Base-by-base conservation (phyloP, 2,113 vertebrate genomes). In the Eidolon helvum region DNA sequence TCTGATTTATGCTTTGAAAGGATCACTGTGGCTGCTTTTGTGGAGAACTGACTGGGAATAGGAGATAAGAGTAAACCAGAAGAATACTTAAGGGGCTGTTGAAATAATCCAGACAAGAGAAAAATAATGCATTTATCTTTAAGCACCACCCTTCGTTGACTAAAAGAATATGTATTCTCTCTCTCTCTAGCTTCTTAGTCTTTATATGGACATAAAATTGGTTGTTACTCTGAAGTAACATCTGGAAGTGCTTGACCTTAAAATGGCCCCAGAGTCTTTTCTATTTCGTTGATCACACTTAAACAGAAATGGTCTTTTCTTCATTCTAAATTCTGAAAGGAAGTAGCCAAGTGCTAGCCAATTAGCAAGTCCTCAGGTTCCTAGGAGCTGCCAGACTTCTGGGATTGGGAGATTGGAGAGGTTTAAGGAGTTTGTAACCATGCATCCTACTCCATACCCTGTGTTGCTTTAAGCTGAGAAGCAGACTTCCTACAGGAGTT, bases 281-380 rank as follows among this genome's bases (percentile, higher is more conserved):
- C 24, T 94, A 15, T 72, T 74, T 82, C 43, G 40, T 40, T 95
- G 61, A 87, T 82, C 78, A 94, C 7, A n/a, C 10, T 82, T 94
- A 94, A 57, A 87, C 26, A 85, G 28, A 94, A 96, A 43, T 74
- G 55, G 33, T 79, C 26, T 93, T 94, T 85, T 94, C 40, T 33
- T 90, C 63, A 61, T 50, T 71, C 22, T 80, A 28, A 92, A 68
- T 65, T 94, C 14, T 91, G 43, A 95, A 90, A 66, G 63, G 24
- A 91, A 71, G 26, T 68, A 85, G 82, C 69, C 16, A 43, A 33
- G 21, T 85, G 57, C 48, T 77, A 50, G 35, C 7, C 69, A 65
- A 4, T 84, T 77, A 75, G 6, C 1, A 30, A 61, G 22, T 48
- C 24, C 35, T 88, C 35, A 48, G 59, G 53, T 89, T 72, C 50